Conservation (phyloP, 2,797 vertebrate species). For the Chanos chanos region DNA sequence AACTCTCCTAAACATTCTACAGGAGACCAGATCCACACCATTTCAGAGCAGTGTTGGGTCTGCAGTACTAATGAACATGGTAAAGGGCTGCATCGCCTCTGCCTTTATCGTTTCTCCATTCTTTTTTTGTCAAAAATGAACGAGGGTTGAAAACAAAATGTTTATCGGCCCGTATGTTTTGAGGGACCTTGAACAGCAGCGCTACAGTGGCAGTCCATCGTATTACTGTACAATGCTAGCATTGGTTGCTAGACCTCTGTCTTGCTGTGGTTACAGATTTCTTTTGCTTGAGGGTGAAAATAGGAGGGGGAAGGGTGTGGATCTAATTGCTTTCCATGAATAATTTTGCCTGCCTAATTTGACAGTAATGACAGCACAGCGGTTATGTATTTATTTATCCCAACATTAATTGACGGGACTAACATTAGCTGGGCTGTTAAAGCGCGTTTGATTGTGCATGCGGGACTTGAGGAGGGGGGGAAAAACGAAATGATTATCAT, state of each 20-base stretch:
- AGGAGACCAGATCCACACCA: no score
- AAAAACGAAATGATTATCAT: slow-evolving; percentile 68
- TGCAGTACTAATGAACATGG: no score
- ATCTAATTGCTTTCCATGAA: slow-evolving; percentile 74
- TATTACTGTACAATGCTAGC: no score
- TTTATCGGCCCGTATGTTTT: no score
- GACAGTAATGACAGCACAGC: slow-evolving; percentile 67
- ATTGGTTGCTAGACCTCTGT: neutral
- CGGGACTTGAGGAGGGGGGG: slow-evolving; percentile 62
- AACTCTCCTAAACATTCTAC: no score
- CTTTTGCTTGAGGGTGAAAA: neutral
- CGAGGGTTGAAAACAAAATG: no score
- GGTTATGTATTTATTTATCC: slow-evolving; percentile 74
- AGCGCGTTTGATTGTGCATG: slow-evolving; percentile 66
- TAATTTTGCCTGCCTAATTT: slow-evolving; percentile 74
- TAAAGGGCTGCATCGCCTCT: no score
- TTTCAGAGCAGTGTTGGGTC: no score
- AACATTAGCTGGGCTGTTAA: slow-evolving; percentile 63
- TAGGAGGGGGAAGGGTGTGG: slow-evolving; percentile 48
- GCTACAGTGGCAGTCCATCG: no score
- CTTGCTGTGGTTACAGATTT: neutral
- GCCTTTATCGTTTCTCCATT: no score
- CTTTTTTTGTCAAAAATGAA: no score
- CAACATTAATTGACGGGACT: slow-evolving; percentile 71
- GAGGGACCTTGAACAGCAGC: no score